A percentile compares a stretch with the other conserved stretches of the same genome.
These are phyloP conservation scores for Lochmaea crataegi DNA, from an alignment of 2,888 invertebrate genomes.

Conservation along the genomic window DNA sequence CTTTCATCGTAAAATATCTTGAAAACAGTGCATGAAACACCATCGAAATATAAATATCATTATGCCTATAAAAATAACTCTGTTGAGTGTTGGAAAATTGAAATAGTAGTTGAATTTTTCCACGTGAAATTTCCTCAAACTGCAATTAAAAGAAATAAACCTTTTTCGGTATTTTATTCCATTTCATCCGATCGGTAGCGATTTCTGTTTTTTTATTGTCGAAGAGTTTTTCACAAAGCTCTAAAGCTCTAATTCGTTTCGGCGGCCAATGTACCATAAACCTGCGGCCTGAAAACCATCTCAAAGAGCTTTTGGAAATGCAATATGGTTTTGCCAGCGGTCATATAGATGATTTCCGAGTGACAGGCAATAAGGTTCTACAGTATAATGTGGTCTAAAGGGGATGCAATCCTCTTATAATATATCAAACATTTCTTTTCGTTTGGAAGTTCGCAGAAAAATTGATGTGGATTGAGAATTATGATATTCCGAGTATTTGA, in stretches of 20 bases:
- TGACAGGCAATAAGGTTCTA: constrained; percentile 56
- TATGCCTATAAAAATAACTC: too few relatives aligned
- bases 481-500: constrained; percentile 29
- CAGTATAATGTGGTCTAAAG: constrained; percentile 54
- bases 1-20: too few relatives aligned
- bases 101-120: not conserved
- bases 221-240: constrained; percentile 31
- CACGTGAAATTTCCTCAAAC: constrained; percentile 2
- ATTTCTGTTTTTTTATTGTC: constrained; percentile 34
- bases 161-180: constrained; percentile 12
- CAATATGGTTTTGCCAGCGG: constrained; percentile 58
- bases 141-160: constrained; percentile 24
- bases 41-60: too few relatives aligned
- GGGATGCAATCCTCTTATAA: constrained; percentile 53
- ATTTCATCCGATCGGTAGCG: constrained; percentile 23
- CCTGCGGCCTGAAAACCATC: constrained; percentile 47
- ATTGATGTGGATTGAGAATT: constrained; percentile 47
- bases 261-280: constrained; percentile 35
- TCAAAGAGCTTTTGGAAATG: constrained; percentile 55
- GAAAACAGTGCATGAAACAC: too few relatives aligned
- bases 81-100: not conserved
- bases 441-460: constrained; percentile 42
- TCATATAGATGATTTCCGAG: constrained; percentile 58
- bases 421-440: constrained; percentile 48
- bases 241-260: constrained; percentile 35